phyloP scores from a whole-genome alignment of 2,888 invertebrate genomes.

The Himalopsyche japonica region DNA sequence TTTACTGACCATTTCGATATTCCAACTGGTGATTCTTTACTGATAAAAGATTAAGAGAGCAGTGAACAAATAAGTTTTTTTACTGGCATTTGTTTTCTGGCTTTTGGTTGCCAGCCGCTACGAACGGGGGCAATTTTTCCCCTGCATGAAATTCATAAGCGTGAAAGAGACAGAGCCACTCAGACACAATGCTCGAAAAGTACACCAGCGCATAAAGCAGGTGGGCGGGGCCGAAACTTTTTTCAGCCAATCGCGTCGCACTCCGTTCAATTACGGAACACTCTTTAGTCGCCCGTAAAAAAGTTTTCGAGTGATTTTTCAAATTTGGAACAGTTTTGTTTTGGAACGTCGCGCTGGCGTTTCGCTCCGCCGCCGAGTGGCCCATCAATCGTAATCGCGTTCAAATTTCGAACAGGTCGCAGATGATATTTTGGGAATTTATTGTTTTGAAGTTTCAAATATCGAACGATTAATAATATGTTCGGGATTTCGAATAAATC shows the following conservation, averaged over 20 bases:
- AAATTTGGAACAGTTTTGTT: constrained; percentile 4
- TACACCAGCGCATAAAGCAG: constrained; percentile 19
- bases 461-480: neutral
- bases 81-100: neutral
- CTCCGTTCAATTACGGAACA: constrained; percentile 34
- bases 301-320: neutral
- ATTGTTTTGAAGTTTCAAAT: neutral
- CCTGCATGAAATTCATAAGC: constrained; percentile 2
- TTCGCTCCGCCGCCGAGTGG: neutral
- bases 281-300: neutral
- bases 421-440: neutral
- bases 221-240: constrained; percentile 40
- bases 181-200: constrained; percentile 1
- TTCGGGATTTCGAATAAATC: too few species aligned
- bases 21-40: too few species aligned
- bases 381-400: neutral
- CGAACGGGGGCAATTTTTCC: neutral
- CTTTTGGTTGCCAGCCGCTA: neutral
- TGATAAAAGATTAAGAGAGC: too few species aligned
- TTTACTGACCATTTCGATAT: too few species aligned
- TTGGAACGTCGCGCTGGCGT: neutral
- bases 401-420: neutral
- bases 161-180: constrained; percentile 2
- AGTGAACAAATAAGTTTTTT: too few species aligned
- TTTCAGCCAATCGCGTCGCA: constrained; percentile 45